phyloP scores from a whole-genome alignment of 1,140 invertebrate genomes.

The Caenorhabditis tropicalis region DNA sequence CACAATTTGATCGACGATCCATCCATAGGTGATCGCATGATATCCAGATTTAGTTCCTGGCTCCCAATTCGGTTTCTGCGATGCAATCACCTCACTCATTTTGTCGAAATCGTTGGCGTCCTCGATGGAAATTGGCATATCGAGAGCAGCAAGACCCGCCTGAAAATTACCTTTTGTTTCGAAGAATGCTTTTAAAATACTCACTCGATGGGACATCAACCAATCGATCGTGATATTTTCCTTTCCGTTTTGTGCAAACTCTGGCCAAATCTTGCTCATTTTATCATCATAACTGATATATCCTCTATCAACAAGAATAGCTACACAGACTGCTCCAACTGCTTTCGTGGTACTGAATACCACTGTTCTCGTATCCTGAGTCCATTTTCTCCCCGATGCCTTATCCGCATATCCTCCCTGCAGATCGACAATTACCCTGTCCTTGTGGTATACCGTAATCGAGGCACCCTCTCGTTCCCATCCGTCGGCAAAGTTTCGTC shows the following conservation, averaged over 20 bases:
- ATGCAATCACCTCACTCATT: constrained; percentile 62
- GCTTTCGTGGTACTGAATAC: constrained; percentile 69
- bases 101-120: constrained; percentile 53
- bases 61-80: constrained; percentile 66
- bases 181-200: not conserved
- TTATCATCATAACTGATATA: constrained; percentile 72
- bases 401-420: constrained; percentile 66
- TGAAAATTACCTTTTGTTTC: constrained; percentile 33
- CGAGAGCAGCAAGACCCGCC: constrained; percentile 56
- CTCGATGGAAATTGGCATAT: constrained; percentile 54
- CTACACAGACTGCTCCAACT: constrained; percentile 72
- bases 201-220: constrained; percentile 73
- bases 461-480: constrained; percentile 70
- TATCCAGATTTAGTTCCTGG: constrained; percentile 68
- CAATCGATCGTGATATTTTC: constrained; percentile 73
- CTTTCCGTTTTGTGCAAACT: constrained; percentile 74
- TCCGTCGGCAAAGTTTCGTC: constrained; percentile 65
- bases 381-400: constrained; percentile 62
- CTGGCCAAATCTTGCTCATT: constrained; percentile 74
- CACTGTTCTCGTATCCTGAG: constrained; percentile 63
- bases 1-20: constrained; percentile 73
- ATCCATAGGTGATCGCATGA: constrained; percentile 72
- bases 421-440: constrained; percentile 66
- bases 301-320: constrained; percentile 72
- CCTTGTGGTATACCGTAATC: constrained; percentile 66